A percentile compares a stretch with the other conserved stretches of the same genome.
These are phyloP conservation scores for Brotula barbata DNA, from an alignment of 2,797 vertebrate species.

Conservation along the genomic window DNA sequence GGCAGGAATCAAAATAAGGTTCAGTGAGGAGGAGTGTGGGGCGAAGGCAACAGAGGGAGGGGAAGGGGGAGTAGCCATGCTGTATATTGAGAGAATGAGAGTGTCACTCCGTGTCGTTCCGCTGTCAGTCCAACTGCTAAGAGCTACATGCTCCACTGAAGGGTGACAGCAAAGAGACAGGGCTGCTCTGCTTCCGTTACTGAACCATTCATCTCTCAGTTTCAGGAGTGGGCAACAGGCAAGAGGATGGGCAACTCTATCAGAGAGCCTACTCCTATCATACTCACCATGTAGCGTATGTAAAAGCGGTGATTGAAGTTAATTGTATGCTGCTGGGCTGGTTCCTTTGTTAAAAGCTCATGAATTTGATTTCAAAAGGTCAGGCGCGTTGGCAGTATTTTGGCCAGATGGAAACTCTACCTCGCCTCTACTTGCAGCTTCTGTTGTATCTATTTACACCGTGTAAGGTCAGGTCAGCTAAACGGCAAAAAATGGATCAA, in stretches of 20 bases:
- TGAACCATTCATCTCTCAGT: constrained; percentile 48
- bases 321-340: constrained; percentile 30
- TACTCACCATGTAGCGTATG: constrained; percentile 27
- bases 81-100: constrained; percentile 60
- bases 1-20: constrained; percentile 28
- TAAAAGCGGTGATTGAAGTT: constrained; percentile 23
- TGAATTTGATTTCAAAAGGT: constrained; percentile 57
- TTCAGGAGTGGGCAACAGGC: constrained; percentile 38
- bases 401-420: not conserved
- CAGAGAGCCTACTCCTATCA: constrained; percentile 27
- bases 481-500: constrained; percentile 41
- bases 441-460: constrained; percentile 38
- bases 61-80: constrained; percentile 38
- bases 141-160: constrained; percentile 66
- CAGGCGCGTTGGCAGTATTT: constrained; percentile 31
- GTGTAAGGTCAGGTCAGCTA: constrained; percentile 29
- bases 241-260: not conserved
- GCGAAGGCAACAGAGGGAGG: constrained; percentile 29
- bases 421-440: constrained; percentile 24
- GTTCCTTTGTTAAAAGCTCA: constrained; percentile 28
- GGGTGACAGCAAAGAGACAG: constrained; percentile 71
- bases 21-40: constrained; percentile 38
- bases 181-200: constrained; percentile 67
- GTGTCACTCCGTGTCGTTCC: constrained; percentile 60
- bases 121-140: constrained; percentile 65